Evolutionary conservation across 2,797 vertebrate species (phyloP).

Genomic region (Rhynchotus rufescens): DNA sequence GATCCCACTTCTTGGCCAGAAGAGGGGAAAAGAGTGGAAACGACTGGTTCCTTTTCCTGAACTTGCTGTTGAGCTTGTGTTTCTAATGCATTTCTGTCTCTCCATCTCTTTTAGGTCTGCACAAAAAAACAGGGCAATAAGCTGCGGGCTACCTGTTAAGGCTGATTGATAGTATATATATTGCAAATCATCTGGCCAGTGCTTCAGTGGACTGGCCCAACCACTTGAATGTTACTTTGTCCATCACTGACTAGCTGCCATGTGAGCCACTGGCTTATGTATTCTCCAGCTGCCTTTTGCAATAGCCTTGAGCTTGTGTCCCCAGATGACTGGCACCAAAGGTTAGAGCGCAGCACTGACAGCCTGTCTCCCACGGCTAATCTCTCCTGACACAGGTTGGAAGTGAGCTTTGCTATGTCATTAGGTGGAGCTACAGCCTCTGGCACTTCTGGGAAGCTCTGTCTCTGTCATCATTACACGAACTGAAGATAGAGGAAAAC

Average conservation of each 20-base stretch:
- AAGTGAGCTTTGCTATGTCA: neutral
- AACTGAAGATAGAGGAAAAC: neutral
- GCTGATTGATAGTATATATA: neutral
- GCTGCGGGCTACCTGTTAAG: neutral
- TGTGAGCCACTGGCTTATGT: neutral
- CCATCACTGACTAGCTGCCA: neutral
- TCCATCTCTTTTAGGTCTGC: neutral
- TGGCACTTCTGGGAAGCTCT: neutral
- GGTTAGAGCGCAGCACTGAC: neutral
- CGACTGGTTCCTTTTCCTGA: neutral
- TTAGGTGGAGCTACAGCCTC: slow-evolving; percentile 11
- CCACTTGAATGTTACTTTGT: accelerated
- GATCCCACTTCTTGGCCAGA: accelerated
- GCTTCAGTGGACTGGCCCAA: neutral
- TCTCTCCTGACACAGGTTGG: accelerated
- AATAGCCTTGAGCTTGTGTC: neutral
- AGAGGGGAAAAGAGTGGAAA: neutral
- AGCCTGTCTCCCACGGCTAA: neutral
- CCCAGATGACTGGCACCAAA: neutral
- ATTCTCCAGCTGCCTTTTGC: neutral
- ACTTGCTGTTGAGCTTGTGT: neutral
- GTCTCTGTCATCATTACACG: neutral
- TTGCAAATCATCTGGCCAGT: neutral
- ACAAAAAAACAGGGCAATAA: neutral
- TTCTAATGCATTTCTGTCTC: neutral